Evolutionary conservation across 2,797 vertebrate genomes (phyloP), one percentile per base, ranked within the genome.

Genomic region (Hapalemur alaotrensis): DNA sequence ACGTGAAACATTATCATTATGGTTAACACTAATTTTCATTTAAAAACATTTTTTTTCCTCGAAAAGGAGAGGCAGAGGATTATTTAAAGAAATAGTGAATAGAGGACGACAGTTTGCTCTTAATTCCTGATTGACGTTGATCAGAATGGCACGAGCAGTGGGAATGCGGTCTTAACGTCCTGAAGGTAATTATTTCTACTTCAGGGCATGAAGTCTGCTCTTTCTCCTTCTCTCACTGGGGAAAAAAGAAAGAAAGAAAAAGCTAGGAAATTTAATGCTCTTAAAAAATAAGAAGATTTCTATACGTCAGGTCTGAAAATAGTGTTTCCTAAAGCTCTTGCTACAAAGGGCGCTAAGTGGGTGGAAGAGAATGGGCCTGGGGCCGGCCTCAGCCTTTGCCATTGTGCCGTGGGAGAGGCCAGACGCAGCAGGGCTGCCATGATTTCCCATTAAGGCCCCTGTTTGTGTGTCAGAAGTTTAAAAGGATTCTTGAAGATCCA

Each of bases 101-200:
- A 80, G 95, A 96, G 43, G 91, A 48, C 65, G 80, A 9, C 0
- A 7, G 76, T 75, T 95, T 91, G 95, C 83, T 94, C 72, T 81
- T 96, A 92, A 96, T 95, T 96, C 59, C 13, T 38, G 81, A 63
- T 69, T 52, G 93, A 85, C 95, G 97, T 97, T 90, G 97, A 96
- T 97, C 81, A 91, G 91, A 86, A 81, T 8, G 32, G 72, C 84
- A 59, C 65, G 35, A 85, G 46, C 83, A 57, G 80, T 72, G n/a
- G 87, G 86, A 35, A 85, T 48, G 76, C 0, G 0, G 11, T 87
- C 89, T 94, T 86, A 73, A 67, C 69, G 67, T 89, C 91, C 65
- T 32, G 46, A 70, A 95, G 89, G 94, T 85, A 94, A 96, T 97
- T 94, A 96, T 97, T 92, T 97, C 94, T 95, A 89, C 97, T 94